Percentiles rank a stretch among this genome's conserved stretches.
Conservation (phyloP, 2,888 invertebrate genomes). For the Pegoplata infirma region DNA sequence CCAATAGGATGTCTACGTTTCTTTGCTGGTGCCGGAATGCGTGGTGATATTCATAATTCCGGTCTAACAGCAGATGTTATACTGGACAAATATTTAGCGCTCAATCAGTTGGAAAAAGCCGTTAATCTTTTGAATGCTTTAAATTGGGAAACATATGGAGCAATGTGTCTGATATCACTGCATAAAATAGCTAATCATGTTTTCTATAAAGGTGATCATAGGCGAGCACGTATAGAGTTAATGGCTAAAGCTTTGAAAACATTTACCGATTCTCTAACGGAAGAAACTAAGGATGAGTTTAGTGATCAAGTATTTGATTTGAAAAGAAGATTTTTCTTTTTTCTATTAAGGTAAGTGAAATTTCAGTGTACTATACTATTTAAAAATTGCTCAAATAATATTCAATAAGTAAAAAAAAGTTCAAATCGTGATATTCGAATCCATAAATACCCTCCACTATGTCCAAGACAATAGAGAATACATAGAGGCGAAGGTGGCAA, state of each 20-base stretch:
- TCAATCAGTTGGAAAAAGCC: slow-evolving; percentile 84
- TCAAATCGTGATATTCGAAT: too few species aligned
- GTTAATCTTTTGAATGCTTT: slow-evolving; percentile 83
- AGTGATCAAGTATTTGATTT: slow-evolving; percentile 89
- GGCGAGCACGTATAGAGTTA: slow-evolving; percentile 78
- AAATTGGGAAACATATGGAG: slow-evolving; percentile 89
- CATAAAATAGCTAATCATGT: slow-evolving; percentile 85
- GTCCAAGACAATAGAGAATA: too few species aligned
- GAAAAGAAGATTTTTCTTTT: slow-evolving; percentile 92
- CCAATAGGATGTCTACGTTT: slow-evolving; percentile 81
- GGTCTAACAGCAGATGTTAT: slow-evolving; percentile 81
- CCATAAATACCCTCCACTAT: too few species aligned
- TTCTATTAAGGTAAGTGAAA: slow-evolving; percentile 83
- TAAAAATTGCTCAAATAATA: too few species aligned
- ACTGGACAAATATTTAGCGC: slow-evolving; percentile 82
- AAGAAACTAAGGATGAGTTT: slow-evolving; percentile 85
- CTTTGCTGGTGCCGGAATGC: slow-evolving; percentile 79
- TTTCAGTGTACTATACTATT: too few species aligned
- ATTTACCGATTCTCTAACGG: slow-evolving; percentile 85
- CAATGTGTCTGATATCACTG: slow-evolving; percentile 85
- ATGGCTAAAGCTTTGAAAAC: slow-evolving; percentile 89
- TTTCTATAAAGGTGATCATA: slow-evolving; percentile 75
- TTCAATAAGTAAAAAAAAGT: too few species aligned
- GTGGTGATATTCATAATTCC: slow-evolving; percentile 77
- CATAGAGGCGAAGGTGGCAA: too few species aligned